phyloP scores from a whole-genome alignment of 1,140 invertebrate species.

The Drepana arcuata region DNA sequence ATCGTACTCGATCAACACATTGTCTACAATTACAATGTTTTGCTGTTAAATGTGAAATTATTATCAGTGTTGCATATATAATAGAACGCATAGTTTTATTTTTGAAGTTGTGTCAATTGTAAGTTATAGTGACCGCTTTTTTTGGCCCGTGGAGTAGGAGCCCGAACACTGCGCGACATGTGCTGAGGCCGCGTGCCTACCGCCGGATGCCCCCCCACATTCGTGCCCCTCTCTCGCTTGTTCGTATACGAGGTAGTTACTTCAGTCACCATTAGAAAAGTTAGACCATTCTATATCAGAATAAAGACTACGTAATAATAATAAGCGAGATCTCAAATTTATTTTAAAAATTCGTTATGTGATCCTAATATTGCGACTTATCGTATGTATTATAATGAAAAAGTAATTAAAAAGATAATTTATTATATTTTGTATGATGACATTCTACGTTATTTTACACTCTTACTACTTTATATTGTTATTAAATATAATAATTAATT shows the following conservation, averaged over 20 bases:
- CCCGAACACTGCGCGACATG: not conserved
- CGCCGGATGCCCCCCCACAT: slow-evolving; percentile 1
- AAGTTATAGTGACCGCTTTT: no score
- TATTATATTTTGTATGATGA: slow-evolving; percentile 71
- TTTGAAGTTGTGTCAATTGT: no score
- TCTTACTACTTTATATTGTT: slow-evolving; percentile 66
- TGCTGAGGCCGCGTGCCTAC: not conserved
- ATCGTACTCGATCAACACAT: no score
- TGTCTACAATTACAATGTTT: no score
- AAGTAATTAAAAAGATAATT: slow-evolving; percentile 66
- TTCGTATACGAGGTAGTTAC: slow-evolving; percentile 55
- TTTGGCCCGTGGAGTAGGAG: slow-evolving; percentile 5
- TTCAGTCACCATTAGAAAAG: slow-evolving; percentile 58
- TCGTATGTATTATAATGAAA: slow-evolving; percentile 59
- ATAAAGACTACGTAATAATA: slow-evolving; percentile 70
- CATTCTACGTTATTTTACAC: slow-evolving; percentile 70
- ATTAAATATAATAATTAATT: slow-evolving; percentile 72
- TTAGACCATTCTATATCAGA: slow-evolving; percentile 68
- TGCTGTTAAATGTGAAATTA: no score
- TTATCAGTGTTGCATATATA: no score
- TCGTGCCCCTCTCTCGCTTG: slow-evolving; percentile 39
- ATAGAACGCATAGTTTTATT: no score
- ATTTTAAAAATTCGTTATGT: slow-evolving; percentile 68
- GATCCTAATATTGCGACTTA: slow-evolving; percentile 65
- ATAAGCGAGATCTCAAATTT: slow-evolving; percentile 72